Percentiles rank a stretch among this genome's conserved stretches.
Evolutionary conservation across 2,113 vertebrate species (phyloP).

Genomic region (Eleginops maclovinus): DNA sequence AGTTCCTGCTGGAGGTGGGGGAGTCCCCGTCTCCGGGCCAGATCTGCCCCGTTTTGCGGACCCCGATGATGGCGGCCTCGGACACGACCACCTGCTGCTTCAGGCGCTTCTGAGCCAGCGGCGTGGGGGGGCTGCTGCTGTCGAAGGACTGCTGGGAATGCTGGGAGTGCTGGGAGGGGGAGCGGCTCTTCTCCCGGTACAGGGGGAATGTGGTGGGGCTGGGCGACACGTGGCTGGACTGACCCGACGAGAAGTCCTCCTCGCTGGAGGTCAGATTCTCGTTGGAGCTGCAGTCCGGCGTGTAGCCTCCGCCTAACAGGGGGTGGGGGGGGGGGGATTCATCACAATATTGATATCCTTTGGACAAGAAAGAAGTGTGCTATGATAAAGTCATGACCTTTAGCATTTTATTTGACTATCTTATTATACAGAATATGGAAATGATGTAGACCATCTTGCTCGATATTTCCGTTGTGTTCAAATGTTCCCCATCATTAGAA

Average conservation of each 20-base stretch:
- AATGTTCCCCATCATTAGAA: no score
- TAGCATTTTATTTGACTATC: no score
- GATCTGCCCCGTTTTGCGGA: constrained; percentile 89
- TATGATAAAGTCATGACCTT: no score
- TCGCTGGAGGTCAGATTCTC: constrained; percentile 99
- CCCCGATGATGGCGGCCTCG: constrained; percentile 87
- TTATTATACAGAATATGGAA: no score
- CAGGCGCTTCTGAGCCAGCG: constrained; percentile 91
- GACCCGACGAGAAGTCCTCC: constrained; percentile 97
- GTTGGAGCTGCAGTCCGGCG: constrained; percentile 97
- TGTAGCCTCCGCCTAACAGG: constrained; percentile 91
- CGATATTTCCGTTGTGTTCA: no score
- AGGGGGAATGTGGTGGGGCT: constrained; percentile 91
- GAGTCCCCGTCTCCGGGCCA: constrained; percentile 93
- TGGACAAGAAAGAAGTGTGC: no score
- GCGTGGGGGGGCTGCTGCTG: constrained; percentile 95
- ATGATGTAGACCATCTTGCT: no score
- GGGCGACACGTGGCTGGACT: constrained; percentile 94
- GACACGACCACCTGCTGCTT: constrained; percentile 88
- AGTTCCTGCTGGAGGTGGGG: constrained; percentile 83
- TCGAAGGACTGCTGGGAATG: constrained; percentile 96
- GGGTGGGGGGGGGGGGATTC: no score
- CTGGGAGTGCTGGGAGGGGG: constrained; percentile 93
- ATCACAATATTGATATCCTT: no score
- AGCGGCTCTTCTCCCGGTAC: constrained; percentile 92